These are phyloP conservation scores for Pseudomyrmex flavicornis DNA, from an alignment of 1,140 invertebrate species.

Conservation along the genomic window DNA sequence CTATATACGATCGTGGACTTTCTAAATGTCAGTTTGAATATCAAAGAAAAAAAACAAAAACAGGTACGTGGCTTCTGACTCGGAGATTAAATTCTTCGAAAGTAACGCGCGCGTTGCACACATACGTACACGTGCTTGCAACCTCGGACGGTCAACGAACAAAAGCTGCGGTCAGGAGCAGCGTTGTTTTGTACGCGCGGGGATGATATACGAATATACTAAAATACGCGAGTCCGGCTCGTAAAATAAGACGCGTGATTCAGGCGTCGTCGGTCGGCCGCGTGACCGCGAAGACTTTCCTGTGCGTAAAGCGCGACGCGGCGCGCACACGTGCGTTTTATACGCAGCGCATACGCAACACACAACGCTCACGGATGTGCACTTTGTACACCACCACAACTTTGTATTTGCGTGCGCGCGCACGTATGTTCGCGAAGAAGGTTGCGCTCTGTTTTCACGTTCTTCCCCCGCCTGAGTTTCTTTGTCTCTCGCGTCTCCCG, in stretches of 20 bases:
- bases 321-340: slow-evolving; percentile 45
- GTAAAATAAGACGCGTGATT: slow-evolving; percentile 67
- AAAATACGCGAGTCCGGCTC: slow-evolving; percentile 52
- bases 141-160: too few relatives aligned
- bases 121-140: too few relatives aligned
- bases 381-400: neutral
- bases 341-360: slow-evolving; percentile 33
- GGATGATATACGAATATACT: slow-evolving; percentile 54
- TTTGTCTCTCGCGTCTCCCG: slow-evolving; percentile 39
- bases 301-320: slow-evolving; percentile 47
- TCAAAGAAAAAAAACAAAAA: too few relatives aligned
- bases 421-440: too few relatives aligned
- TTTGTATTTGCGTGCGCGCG: neutral
- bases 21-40: too few relatives aligned
- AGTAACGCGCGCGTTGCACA: too few relatives aligned
- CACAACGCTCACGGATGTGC: slow-evolving; percentile 8
- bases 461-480: slow-evolving; percentile 34
- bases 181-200: neutral
- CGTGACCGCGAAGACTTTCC: slow-evolving; percentile 66
- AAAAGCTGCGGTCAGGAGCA: too few relatives aligned
- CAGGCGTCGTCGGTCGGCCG: slow-evolving; percentile 64
- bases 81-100: too few relatives aligned
- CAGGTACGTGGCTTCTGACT: too few relatives aligned
- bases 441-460: slow-evolving; percentile 45
- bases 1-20: too few relatives aligned